phyloP scores from a whole-genome alignment of 2,797 vertebrate genomes.

The Crocodylus rhombifer region DNA sequence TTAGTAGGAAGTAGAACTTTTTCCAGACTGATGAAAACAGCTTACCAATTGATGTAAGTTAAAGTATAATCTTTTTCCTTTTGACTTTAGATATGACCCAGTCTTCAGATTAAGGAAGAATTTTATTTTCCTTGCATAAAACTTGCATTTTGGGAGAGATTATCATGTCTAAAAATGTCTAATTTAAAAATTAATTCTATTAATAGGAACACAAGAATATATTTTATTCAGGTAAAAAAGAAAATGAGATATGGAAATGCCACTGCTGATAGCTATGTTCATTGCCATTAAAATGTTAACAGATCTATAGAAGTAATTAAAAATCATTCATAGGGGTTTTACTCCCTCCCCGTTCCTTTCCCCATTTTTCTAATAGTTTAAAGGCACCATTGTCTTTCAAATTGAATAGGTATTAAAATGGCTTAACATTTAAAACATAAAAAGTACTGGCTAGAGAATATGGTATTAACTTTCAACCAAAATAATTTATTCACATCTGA shows the following conservation, averaged over 20 bases:
- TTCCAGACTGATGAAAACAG: conserved; percentile 42
- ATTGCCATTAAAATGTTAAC: conserved; percentile 38
- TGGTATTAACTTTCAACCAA: conserved; percentile 35
- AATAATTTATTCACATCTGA: not conserved
- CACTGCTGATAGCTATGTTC: conserved; percentile 1
- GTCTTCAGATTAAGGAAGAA: conserved; percentile 15
- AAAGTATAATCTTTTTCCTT: conserved; percentile 30
- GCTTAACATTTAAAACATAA: conserved; percentile 38
- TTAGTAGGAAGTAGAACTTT: conserved; percentile 55
- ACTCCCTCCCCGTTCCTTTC: not conserved
- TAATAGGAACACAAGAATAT: conserved; percentile 5
- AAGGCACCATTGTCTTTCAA: conserved; percentile 30
- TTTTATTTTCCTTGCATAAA: conserved; percentile 48
- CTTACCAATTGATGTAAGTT: conserved; percentile 45
- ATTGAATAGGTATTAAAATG: conserved; percentile 24
- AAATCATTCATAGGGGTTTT: too few species aligned
- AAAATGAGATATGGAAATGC: conserved; percentile 38
- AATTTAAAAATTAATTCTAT: conserved; percentile 41
- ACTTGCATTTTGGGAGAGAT: conserved; percentile 7
- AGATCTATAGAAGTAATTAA: conserved; percentile 21
- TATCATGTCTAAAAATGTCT: conserved; percentile 35
- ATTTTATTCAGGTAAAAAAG: conserved; percentile 8
- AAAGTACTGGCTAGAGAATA: not conserved
- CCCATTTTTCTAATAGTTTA: not conserved
- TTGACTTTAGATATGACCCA: conserved; percentile 39